Evolutionary conservation across 2,888 invertebrate species (phyloP).

Genomic region (Coelogynopora nodosa): DNA sequence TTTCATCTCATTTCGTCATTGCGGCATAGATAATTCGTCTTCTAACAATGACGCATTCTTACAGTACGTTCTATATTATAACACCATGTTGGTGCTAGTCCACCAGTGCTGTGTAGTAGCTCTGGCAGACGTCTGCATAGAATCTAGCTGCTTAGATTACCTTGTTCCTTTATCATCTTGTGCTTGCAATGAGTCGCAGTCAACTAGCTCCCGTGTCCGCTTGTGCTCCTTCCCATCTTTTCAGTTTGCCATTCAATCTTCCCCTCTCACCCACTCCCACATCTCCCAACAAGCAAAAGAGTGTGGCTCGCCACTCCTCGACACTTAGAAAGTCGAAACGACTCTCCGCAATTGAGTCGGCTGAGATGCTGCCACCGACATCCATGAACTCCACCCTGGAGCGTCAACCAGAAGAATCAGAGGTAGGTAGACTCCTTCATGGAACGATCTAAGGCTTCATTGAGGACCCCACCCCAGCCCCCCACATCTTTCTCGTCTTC

Average conservation of each 20-base stretch:
- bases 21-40: no score
- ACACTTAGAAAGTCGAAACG: conserved; percentile 17
- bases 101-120: no score
- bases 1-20: no score
- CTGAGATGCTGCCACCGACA: not conserved
- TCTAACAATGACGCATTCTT: no score
- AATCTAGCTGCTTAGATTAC: no score
- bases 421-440: not conserved
- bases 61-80: no score
- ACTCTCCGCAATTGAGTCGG: not conserved
- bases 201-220: not conserved
- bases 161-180: not conserved
- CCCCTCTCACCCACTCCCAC: conserved; percentile 27
- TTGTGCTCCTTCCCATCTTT: conserved; percentile 11
- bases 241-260: conserved; percentile 28
- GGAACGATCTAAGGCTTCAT: not conserved
- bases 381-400: conserved; percentile 5
- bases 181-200: conserved; percentile 1
- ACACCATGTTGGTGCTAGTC: no score
- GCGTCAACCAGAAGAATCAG: not conserved
- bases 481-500: no score
- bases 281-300: conserved; percentile 31
- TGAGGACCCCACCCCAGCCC: not conserved
- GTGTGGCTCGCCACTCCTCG: not conserved
- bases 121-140: no score